Conservation (phyloP, 2,888 invertebrate genomes). For the Adelphocoris suturalis region DNA sequence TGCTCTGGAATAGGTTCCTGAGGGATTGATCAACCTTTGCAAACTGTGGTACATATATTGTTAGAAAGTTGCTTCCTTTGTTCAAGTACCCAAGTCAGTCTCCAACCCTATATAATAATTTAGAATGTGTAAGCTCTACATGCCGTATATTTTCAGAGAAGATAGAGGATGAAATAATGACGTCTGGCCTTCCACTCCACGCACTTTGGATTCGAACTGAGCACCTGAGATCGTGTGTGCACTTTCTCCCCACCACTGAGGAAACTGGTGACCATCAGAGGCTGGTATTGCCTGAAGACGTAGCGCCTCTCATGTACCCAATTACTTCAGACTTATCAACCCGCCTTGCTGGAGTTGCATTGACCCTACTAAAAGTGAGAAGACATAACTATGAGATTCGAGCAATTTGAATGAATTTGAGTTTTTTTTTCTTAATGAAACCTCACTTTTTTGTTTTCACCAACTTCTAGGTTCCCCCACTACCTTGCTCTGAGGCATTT, state of each 20-base stretch:
- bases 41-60: no score
- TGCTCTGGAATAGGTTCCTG: no score
- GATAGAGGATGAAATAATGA: slow-evolving; percentile 83
- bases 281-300: slow-evolving; percentile 83
- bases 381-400: background rate
- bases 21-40: no score
- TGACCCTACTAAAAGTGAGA: slow-evolving; percentile 81
- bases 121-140: no score
- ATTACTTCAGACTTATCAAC: slow-evolving; percentile 82
- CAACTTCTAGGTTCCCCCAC: slow-evolving; percentile 71
- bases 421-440: no score
- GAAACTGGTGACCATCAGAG: slow-evolving; percentile 83
- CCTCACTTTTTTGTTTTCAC: no score
- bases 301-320: slow-evolving; percentile 85
- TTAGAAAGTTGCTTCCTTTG: no score
- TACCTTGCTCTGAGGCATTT: slow-evolving; percentile 74
- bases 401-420: no score
- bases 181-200: slow-evolving; percentile 84
- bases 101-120: no score
- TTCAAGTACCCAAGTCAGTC: no score
- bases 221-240: slow-evolving; percentile 85
- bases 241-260: slow-evolving; percentile 82
- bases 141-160: slow-evolving; percentile 78
- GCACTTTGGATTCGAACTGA: slow-evolving; percentile 88
- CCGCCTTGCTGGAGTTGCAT: slow-evolving; percentile 82